Base-by-base conservation (phyloP, 2,797 vertebrate genomes). In the Botia kubotai region DNA sequence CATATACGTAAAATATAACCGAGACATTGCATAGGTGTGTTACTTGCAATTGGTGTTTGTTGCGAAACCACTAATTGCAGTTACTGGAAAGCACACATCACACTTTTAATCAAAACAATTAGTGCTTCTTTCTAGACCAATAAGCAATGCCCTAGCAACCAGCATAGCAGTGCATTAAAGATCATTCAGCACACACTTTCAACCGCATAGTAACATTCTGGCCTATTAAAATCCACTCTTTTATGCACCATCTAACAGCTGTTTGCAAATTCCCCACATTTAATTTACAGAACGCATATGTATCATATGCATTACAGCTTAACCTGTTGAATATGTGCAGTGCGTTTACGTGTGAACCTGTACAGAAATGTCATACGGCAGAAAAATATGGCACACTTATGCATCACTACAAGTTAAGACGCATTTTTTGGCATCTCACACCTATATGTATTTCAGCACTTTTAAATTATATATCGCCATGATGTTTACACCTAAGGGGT, bases 101-200 rank as follows among this genome's bases (percentile, higher is more conserved):
- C 3, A 6, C 3, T 72, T 72, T 52, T 39, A 23, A 65, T 65
- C 29, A 39, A 63, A 33, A 81, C 76, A 82, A 83, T 69, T 82
- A 70, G 52, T 63, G 14, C 4, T 29, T 14, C 23, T 29, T 62
- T 62, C 58, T 29, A 26, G 23, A 13, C 23, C 13, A 62, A n/a
- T 19, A 6, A 6, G 66, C 4, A 39, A 43, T 1, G 7, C 0
- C 6, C 39, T 43, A 43, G 39, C 8, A 71, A 70, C 17, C 43
- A n/a, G 0, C 55, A 62, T 21, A 50, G 43, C 67, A 50, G 53
- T 4, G 26, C 8, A n/a, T 13, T 29, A 29, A 29, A 29, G 29
- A 29, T 29, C 29, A 4, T 29, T 29, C 29, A 29, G 29, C 29
- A 2, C 29, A 29, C 29, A 2, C 4, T 29, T 2, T 6, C 39